These are phyloP conservation scores for Parazoanthus swiftii DNA, from an alignment of 92 coral and sea anemone species.

Conservation along the genomic window DNA sequence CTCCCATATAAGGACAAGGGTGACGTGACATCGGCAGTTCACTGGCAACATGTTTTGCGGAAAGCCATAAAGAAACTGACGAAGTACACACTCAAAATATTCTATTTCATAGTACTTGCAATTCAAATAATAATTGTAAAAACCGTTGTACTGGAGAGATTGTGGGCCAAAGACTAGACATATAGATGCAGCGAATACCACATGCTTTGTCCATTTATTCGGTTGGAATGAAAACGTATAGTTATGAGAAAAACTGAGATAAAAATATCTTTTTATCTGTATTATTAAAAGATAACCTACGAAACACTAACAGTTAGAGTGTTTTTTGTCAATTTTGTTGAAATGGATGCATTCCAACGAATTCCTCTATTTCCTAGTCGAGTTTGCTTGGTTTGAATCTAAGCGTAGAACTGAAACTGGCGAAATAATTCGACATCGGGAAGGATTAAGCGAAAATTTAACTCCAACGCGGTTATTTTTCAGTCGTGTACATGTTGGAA, in stretches of 20 bases:
- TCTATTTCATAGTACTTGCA: background rate
- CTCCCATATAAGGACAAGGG: slow-evolving; percentile 39
- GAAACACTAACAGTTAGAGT: background rate
- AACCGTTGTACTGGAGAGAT: background rate
- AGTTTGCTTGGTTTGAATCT: slow-evolving; percentile 30
- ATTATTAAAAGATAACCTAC: background rate
- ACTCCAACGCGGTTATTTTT: slow-evolving; percentile 20
- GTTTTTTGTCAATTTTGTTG: slow-evolving; percentile 1
- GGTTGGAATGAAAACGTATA: background rate
- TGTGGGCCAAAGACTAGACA: too few relatives aligned
- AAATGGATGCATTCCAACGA: slow-evolving; percentile 20
- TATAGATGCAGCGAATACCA: background rate
- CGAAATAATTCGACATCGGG: slow-evolving; percentile 34
- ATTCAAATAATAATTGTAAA: too few relatives aligned
- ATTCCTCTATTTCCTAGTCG: slow-evolving; percentile 38
- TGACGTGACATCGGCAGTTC: slow-evolving; percentile 35
- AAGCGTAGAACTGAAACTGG: slow-evolving; percentile 25
- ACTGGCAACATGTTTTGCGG: background rate
- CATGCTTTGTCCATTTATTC: background rate
- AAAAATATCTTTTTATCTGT: slow-evolving; percentile 7
- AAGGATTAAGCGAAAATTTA: slow-evolving; percentile 8
- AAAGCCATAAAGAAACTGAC: background rate
- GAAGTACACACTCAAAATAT: slow-evolving; percentile 9
- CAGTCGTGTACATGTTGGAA: slow-evolving; percentile 17
- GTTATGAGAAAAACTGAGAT: background rate